Conservation (phyloP, 1,140 invertebrate genomes). For the Hydropsyche tenuis region DNA sequence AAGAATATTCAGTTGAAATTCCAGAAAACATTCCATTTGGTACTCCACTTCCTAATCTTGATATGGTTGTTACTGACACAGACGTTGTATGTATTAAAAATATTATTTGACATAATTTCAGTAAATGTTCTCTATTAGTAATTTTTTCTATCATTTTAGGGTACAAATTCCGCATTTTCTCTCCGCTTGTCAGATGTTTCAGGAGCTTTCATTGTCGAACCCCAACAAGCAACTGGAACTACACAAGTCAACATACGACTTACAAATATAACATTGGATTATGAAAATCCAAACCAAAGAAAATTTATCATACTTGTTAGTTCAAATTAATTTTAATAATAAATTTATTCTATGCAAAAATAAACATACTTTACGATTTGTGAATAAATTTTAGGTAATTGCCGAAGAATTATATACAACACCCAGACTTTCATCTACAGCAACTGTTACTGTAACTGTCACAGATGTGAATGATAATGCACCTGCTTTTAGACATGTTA, state of each 20-base stretch:
- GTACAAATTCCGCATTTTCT: constrained; percentile 80
- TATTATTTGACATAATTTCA: neutral
- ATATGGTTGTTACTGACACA: constrained; percentile 86
- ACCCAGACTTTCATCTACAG: constrained; percentile 80
- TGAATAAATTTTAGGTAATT: constrained; percentile 78
- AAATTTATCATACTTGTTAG: constrained; percentile 87
- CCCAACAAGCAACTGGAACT: constrained; percentile 76
- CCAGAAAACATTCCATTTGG: constrained; percentile 83
- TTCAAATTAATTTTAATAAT: constrained; percentile 28
- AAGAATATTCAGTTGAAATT: constrained; percentile 81
- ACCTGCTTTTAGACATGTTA: constrained; percentile 77
- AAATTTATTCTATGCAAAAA: constrained; percentile 44
- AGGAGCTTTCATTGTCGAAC: constrained; percentile 84
- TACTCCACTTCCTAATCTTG: constrained; percentile 79
- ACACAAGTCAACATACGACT: constrained; percentile 83
- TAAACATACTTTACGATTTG: constrained; percentile 21
- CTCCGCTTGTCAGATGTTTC: constrained; percentile 79
- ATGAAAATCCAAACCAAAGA: constrained; percentile 90
- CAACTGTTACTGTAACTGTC: constrained; percentile 84
- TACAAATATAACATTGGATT: constrained; percentile 81
- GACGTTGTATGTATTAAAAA: constrained; percentile 72
- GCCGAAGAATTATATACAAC: constrained; percentile 82
- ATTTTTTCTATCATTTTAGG: constrained; percentile 64
- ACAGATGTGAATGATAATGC: constrained; percentile 91
- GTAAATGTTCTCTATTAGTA: neutral